Evolutionary conservation across 2,888 invertebrate species (phyloP).

Genomic region (Lycophotia porphyrea): DNA sequence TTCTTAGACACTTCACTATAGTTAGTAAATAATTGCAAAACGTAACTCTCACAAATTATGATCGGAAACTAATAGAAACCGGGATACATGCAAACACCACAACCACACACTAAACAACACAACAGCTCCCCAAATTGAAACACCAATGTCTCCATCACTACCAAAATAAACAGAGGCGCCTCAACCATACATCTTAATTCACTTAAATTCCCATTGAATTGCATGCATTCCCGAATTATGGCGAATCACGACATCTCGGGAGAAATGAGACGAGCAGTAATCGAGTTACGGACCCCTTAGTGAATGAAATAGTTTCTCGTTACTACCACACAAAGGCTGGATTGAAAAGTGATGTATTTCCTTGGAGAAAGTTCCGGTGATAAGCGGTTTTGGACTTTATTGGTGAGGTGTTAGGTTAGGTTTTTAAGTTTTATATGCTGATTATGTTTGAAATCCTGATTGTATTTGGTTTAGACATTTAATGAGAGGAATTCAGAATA

Average conservation of each 20-base stretch:
- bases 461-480: slow-evolving; percentile 5
- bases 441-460: too few relatives aligned
- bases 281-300: slow-evolving; percentile 76
- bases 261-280: slow-evolving; percentile 85
- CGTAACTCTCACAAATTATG: background rate
- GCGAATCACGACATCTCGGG: slow-evolving; percentile 80
- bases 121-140: slow-evolving; percentile 46
- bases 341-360: slow-evolving; percentile 69
- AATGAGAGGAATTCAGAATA: background rate
- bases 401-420: rapidly evolving
- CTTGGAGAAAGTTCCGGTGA: slow-evolving; percentile 27
- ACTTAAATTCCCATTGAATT: slow-evolving; percentile 81
- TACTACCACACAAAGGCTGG: slow-evolving; percentile 66
- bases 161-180: slow-evolving; percentile 66
- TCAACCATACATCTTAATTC: slow-evolving; percentile 84
- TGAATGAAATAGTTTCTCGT: slow-evolving; percentile 77
- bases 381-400: slow-evolving; percentile 31
- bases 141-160: slow-evolving; percentile 40
- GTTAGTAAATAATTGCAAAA: background rate
- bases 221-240: slow-evolving; percentile 79
- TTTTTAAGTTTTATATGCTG: slow-evolving; percentile 1
- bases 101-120: slow-evolving; percentile 8
- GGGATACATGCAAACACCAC: background rate
- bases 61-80: background rate
- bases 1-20: background rate